Evolutionary conservation across 2,888 invertebrate species (phyloP).

Genomic region (Isoperla grammatica): DNA sequence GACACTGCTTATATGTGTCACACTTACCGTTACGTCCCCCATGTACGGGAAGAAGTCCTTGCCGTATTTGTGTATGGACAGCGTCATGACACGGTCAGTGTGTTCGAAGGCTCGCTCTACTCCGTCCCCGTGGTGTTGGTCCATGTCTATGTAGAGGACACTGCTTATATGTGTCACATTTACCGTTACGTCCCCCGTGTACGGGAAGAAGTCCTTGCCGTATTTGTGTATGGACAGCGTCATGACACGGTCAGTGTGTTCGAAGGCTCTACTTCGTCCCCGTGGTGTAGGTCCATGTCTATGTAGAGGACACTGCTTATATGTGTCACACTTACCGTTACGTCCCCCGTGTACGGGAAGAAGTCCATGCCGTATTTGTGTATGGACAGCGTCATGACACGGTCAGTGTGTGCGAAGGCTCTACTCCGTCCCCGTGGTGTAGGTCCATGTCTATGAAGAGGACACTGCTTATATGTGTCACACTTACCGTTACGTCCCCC

Average conservation of each 20-base stretch:
- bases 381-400: slow-evolving; percentile 99
- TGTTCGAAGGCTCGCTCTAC: slow-evolving; percentile 99
- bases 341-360: slow-evolving; percentile 91
- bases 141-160: slow-evolving; percentile 97
- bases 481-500: slow-evolving; percentile 81
- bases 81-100: slow-evolving; percentile 99
- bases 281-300: slow-evolving; percentile 99
- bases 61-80: slow-evolving; percentile 98
- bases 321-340: slow-evolving; percentile 93
- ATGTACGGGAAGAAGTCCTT: slow-evolving; percentile 96
- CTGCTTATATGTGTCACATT: too few relatives aligned
- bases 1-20: slow-evolving; percentile 95
- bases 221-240: slow-evolving; percentile 99
- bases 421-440: slow-evolving; percentile 99
- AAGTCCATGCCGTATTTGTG: slow-evolving; percentile 97
- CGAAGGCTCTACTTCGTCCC: slow-evolving; percentile 99
- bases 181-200: slow-evolving; percentile 70
- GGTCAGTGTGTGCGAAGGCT: slow-evolving; percentile 97
- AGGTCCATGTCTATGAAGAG: slow-evolving; percentile 99
- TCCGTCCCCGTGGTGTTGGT: slow-evolving; percentile 99
- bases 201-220: slow-evolving; percentile 95
- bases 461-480: slow-evolving; percentile 95
- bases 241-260: slow-evolving; percentile 99
- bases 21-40: slow-evolving; percentile 81
- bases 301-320: slow-evolving; percentile 95